Conservation (phyloP, 2,888 invertebrate species). For the Tenthredo amoena region DNA sequence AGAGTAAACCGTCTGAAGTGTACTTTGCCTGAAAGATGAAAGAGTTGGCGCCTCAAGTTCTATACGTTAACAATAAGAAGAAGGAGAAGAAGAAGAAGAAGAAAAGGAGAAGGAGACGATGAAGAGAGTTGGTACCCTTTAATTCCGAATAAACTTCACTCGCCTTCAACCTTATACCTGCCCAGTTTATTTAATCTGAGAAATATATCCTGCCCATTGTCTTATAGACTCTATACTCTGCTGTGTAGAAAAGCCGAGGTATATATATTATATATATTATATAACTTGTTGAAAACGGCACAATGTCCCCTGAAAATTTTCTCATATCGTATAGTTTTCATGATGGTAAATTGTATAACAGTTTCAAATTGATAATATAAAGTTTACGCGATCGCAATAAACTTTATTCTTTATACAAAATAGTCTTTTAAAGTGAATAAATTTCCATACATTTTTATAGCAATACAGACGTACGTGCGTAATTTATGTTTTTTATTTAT, state of each 20-base stretch:
- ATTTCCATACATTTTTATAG: too few species aligned
- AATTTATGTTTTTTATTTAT: too few species aligned
- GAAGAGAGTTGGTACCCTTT: neutral
- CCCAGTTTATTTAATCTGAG: neutral
- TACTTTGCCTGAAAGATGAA: neutral
- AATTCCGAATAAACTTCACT: conserved; percentile 16
- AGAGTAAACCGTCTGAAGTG: neutral
- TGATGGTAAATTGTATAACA: too few species aligned
- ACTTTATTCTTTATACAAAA: too few species aligned
- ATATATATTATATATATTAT: neutral
- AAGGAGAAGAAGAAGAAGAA: neutral
- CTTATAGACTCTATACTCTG: neutral
- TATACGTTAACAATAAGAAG: conserved; percentile 5
- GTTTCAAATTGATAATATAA: too few species aligned
- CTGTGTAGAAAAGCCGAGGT: neutral
- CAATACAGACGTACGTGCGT: too few species aligned
- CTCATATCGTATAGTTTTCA: too few species aligned
- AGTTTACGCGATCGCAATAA: too few species aligned
- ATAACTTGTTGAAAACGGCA: neutral
- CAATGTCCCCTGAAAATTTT: neutral
- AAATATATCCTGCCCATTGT: conserved; percentile 2
- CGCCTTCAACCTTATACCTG: neutral
- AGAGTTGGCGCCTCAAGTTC: neutral
- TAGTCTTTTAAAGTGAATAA: too few species aligned
- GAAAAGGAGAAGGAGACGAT: neutral